Conservation (phyloP, 2,113 vertebrate species). For the Silurus glanis region DNA sequence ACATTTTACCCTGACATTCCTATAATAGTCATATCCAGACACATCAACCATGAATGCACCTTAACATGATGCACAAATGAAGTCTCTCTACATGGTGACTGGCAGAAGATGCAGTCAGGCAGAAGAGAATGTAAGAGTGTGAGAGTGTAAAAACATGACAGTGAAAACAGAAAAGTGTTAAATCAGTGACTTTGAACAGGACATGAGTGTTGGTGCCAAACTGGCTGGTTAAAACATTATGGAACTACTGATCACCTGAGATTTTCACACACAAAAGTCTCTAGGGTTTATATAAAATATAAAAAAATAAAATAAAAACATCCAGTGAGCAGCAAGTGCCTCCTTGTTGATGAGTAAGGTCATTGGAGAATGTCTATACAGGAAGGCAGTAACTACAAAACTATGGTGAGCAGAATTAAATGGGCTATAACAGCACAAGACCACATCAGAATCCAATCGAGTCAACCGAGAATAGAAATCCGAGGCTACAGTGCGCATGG, state of each 20-base stretch:
- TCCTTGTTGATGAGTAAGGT: not conserved
- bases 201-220: not conserved
- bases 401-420: not conserved
- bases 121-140: not conserved
- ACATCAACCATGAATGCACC: not conserved
- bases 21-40: not conserved
- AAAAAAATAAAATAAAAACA: not conserved
- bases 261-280: not conserved
- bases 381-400: constrained; percentile 10
- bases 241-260: not conserved
- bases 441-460: not conserved
- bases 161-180: not conserved
- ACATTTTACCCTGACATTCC: not conserved
- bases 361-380: not conserved
- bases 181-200: not conserved
- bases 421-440: not conserved
- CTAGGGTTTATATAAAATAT: not conserved
- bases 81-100: not conserved
- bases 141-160: not conserved
- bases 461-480: not conserved
- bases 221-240: not conserved
- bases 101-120: not conserved
- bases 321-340: not conserved
- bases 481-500: not conserved
- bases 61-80: not conserved